phyloP scores from a whole-genome alignment of 37 sponge, comb jelly and placozoan species.

The Geodia barretti region DNA sequence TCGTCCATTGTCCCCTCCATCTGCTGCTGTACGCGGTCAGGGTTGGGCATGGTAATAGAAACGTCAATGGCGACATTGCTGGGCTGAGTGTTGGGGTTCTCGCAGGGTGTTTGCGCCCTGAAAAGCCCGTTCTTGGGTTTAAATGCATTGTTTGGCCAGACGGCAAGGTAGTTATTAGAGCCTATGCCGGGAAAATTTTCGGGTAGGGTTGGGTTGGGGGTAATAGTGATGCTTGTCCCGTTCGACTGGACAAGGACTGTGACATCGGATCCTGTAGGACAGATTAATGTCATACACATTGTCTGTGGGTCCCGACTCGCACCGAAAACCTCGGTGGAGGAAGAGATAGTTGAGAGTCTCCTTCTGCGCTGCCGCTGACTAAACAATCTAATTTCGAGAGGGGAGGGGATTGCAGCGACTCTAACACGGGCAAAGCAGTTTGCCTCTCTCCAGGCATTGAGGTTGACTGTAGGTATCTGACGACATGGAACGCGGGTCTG shows the following conservation, averaged over 20 bases:
- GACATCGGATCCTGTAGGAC: neutral
- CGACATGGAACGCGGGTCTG: slow-evolving; percentile 33
- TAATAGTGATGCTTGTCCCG: neutral
- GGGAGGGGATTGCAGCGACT: neutral
- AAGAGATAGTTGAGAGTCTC: neutral
- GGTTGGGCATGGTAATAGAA: neutral
- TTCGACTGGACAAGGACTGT: neutral
- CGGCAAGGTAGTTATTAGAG: neutral
- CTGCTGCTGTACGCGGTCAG: neutral
- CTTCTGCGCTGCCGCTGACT: neutral
- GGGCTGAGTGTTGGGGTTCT: neutral
- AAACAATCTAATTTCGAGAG: neutral
- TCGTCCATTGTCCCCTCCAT: neutral
- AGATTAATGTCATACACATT: neutral
- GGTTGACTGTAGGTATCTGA: slow-evolving; percentile 29
- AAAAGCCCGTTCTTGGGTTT: neutral
- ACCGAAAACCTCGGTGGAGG: neutral
- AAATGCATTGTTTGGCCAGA: neutral
- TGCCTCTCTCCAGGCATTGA: slow-evolving; percentile 28
- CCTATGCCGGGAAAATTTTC: neutral
- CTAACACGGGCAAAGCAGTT: slow-evolving; percentile 14
- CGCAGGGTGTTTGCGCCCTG: neutral
- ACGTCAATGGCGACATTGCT: no score
- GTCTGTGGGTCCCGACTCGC: neutral
- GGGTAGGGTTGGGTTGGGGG: neutral